Evolutionary conservation across 92 coral and sea anemone genomes (phyloP), one percentile per base, ranked within the genome.

Genomic region (Palythoa grandis): DNA sequence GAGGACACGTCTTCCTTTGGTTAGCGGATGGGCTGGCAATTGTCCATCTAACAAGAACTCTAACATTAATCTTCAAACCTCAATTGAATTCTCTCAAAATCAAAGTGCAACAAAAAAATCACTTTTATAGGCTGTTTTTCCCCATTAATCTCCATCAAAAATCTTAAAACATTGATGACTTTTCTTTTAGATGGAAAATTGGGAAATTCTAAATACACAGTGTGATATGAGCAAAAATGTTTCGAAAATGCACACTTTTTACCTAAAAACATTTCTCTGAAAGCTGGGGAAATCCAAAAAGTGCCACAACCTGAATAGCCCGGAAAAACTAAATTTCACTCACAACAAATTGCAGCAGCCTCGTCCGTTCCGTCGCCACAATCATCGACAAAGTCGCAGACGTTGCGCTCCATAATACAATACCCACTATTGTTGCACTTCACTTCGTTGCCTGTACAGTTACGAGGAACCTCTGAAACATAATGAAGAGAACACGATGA

Each of bases 321-420:
- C 19, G 22, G 15, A 43, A 40, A 74, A 48, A 22, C 0, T 20
- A 48, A 48, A 22, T 17, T n/a, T 50, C 20, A 65, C 74, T 80
- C 23, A 72, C 91, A 69, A 73, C 98, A 94, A 17, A 94, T 77
- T 3, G 86, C 60, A 12, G 88, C 7, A 15, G 77, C 87, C 61
- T 97, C 99, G 75, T 97, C 99, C 16, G 94, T 87, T 0, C 90
- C 85, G 79, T 97, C 99, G 17, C 92, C 93, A 77, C 99, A 97
- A 80, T 93, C 93, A 40, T 92, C 97, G 24, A 80, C 91, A 43
- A 86, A 88, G 88, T 97, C 98, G 37, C 99, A 97, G 19, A 97
- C 99, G 74, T 92, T 92, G 43, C 93, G 94, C 50, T 93, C 92
- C 68, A 76, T 57, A 3, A 94, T 90, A 78, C 98, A 94, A 72